phyloP scores from a whole-genome alignment of 2,113 vertebrate genomes.

The Erythrolamprus reginae region DNA sequence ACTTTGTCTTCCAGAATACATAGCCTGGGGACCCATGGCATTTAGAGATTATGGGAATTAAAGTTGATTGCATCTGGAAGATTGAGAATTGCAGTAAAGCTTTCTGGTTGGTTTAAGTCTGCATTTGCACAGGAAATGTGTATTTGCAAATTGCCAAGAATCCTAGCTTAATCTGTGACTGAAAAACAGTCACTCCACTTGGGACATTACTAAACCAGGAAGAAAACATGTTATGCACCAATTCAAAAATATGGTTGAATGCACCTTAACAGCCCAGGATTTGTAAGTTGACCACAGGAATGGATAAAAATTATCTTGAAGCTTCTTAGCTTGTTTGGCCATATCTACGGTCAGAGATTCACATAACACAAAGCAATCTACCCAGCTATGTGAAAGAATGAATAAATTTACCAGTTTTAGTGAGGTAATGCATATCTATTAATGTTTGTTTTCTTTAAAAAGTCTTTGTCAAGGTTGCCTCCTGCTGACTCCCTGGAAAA shows the following conservation, averaged over 20 bases:
- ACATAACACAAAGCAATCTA: not conserved
- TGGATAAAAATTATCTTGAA: not conserved
- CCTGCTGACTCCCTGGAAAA: not conserved
- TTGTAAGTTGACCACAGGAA: not conserved
- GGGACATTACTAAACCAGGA: not conserved
- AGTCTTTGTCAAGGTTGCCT: not conserved
- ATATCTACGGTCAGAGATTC: not conserved
- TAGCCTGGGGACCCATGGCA: not conserved
- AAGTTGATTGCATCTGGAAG: not conserved
- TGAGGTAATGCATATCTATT: not conserved
- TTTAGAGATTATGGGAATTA: not conserved
- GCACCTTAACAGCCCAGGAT: not conserved
- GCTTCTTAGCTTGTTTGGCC: not conserved
- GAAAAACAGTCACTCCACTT: not conserved
- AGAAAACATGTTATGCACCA: not conserved
- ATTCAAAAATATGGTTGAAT: not conserved
- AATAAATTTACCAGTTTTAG: not conserved
- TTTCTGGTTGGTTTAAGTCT: not conserved
- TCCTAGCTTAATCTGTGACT: not conserved
- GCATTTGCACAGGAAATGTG: not conserved
- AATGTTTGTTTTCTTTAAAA: not conserved
- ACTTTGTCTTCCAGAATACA: not conserved
- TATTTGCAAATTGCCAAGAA: not conserved
- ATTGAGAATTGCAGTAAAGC: not conserved
- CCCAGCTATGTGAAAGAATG: not conserved